phyloP scores from a whole-genome alignment of 2,888 invertebrate species.

The Drosophila merina region DNA sequence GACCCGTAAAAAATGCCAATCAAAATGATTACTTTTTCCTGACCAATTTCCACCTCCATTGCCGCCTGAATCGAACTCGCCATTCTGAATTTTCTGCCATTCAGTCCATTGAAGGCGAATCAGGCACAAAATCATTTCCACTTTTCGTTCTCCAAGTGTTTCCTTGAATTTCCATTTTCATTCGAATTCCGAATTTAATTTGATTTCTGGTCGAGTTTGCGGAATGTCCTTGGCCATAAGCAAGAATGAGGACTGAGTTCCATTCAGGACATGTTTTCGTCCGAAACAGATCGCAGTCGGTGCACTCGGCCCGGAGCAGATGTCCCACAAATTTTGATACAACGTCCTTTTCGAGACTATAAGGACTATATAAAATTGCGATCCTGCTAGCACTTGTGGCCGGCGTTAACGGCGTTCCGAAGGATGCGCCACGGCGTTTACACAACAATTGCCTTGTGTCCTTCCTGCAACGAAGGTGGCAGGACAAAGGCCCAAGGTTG shows the following conservation, averaged over 20 bases:
- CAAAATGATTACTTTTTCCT: too few species aligned
- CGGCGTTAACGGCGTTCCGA: slow-evolving; percentile 51
- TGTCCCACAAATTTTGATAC: slow-evolving; percentile 17
- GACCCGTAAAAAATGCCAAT: too few species aligned
- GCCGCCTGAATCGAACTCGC: background rate
- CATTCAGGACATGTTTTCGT: slow-evolving; percentile 39
- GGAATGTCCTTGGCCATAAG: slow-evolving; percentile 8
- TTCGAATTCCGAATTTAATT: slow-evolving; percentile 8
- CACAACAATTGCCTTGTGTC: slow-evolving; percentile 37
- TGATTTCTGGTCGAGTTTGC: slow-evolving; percentile 15
- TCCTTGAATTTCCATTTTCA: slow-evolving; percentile 19
- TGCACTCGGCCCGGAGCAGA: slow-evolving; percentile 29
- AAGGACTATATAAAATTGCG: slow-evolving; percentile 2
- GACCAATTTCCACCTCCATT: background rate
- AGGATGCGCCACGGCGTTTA: slow-evolving; percentile 50
- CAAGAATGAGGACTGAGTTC: slow-evolving; percentile 34
- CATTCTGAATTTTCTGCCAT: slow-evolving; percentile 5
- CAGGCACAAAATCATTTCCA: slow-evolving; percentile 18
- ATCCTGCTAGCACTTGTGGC: slow-evolving; percentile 34
- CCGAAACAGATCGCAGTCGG: slow-evolving; percentile 35
- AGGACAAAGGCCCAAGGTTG: slow-evolving; percentile 45
- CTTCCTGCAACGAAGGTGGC: background rate
- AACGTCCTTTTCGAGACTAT: background rate
- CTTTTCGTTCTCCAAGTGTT: slow-evolving; percentile 2
- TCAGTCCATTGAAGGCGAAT: slow-evolving; percentile 25